Percentiles rank a stretch among this genome's conserved stretches.
These are phyloP conservation scores for Rhinolophus ferrumequinum DNA, from an alignment of 2,113 vertebrate genomes.

Conservation along the genomic window DNA sequence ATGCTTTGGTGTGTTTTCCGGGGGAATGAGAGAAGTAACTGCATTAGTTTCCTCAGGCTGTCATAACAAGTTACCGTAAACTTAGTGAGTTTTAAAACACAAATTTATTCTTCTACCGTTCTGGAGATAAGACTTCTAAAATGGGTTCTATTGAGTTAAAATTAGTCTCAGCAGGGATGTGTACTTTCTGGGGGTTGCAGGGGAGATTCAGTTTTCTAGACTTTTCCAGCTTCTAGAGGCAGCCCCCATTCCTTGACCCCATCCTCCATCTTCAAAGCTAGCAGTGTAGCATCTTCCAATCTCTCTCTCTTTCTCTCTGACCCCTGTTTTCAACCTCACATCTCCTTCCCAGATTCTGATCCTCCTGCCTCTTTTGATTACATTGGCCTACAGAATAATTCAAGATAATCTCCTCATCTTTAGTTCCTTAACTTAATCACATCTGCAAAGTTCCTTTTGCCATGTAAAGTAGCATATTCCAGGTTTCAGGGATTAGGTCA, in stretches of 20 bases:
- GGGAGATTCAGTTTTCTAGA: neutral
- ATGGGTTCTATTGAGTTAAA: too few species aligned
- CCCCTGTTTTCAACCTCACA: too few species aligned
- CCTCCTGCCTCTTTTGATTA: too few species aligned
- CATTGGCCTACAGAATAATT: neutral
- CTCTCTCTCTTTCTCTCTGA: neutral
- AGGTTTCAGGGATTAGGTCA: neutral
- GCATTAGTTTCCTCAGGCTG: neutral
- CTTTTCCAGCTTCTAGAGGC: neutral
- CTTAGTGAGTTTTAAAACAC: neutral
- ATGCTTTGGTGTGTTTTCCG: neutral
- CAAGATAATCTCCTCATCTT: neutral
- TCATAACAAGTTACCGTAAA: neutral
- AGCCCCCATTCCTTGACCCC: rapidly evolving
- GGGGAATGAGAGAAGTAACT: neutral
- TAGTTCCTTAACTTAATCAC: neutral
- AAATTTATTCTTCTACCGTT: neutral
- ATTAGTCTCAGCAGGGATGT: too few species aligned
- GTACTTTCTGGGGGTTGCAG: neutral
- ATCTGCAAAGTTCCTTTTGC: neutral
- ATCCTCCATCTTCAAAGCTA: neutral
- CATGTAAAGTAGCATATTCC: neutral
- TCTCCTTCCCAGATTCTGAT: neutral
- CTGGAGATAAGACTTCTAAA: neutral
- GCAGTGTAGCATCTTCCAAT: rapidly evolving